phyloP scores from a whole-genome alignment of 2,888 invertebrate genomes.

The Drosophila infuscata region DNA sequence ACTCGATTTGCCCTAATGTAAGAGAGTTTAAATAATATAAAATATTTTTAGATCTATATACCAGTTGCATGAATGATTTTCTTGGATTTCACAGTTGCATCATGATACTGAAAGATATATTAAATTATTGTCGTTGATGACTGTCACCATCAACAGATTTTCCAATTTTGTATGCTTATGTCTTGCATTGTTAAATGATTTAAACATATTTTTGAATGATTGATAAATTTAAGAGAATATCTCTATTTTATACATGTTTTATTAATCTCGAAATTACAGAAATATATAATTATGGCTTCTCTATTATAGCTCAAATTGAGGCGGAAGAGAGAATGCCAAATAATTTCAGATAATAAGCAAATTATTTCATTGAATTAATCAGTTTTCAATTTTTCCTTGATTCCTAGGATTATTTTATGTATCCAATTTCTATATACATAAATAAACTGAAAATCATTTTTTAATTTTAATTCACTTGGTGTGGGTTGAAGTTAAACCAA shows the following conservation, averaged over 20 bases:
- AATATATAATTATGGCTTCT: not conserved
- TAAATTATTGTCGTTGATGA: not conserved
- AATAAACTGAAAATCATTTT: not conserved
- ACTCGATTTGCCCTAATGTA: constrained; percentile 34
- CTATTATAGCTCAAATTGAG: not conserved
- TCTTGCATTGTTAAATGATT: not conserved
- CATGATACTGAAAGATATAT: not conserved
- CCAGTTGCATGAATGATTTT: constrained; percentile 17
- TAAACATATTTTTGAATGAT: not conserved
- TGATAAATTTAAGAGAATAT: not conserved
- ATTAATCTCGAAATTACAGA: not conserved
- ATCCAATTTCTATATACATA: not conserved
- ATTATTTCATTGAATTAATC: not conserved
- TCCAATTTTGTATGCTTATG: not conserved
- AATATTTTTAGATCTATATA: constrained; percentile 2
- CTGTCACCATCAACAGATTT: not conserved
- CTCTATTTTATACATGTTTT: no score
- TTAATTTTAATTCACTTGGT: not conserved
- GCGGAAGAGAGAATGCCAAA: not conserved
- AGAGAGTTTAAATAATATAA: constrained; percentile 14
- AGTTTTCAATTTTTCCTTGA: not conserved
- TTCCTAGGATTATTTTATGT: no score
- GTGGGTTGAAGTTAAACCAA: not conserved
- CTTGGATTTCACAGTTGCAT: not conserved
- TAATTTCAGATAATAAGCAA: no score